phyloP scores from a whole-genome alignment of 2,888 invertebrate species.

The Zelleria hepariella region DNA sequence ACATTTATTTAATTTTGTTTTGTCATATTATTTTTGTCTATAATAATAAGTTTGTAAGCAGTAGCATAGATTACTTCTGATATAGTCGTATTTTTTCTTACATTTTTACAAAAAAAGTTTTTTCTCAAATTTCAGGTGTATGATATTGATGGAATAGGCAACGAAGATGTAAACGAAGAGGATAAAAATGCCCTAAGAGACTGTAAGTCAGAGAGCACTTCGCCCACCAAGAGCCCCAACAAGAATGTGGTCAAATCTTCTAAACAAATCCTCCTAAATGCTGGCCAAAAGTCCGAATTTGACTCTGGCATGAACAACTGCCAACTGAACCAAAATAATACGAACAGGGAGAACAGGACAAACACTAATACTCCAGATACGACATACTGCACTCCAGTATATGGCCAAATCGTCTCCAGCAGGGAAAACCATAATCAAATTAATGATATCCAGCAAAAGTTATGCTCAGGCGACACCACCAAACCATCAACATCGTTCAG shows the following conservation, averaged over 20 bases:
- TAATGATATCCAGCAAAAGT: constrained; percentile 61
- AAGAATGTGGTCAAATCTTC: constrained; percentile 56
- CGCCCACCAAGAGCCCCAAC: constrained; percentile 30
- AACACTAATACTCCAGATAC: constrained; percentile 42
- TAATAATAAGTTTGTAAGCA: background rate
- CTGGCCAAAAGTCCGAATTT: constrained; percentile 64
- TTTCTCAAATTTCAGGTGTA: constrained; percentile 44
- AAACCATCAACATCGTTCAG: constrained; percentile 60
- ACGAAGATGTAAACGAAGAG: constrained; percentile 50
- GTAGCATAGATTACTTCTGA: background rate
- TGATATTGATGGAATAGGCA: constrained; percentile 61
- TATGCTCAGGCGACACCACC: constrained; percentile 40
- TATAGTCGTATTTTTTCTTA: background rate
- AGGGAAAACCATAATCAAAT: constrained; percentile 66
- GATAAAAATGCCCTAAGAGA: constrained; percentile 31
- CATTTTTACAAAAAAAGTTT: background rate
- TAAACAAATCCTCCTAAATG: constrained; percentile 61
- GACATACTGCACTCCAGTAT: constrained; percentile 61
- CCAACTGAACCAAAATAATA: constrained; percentile 45
- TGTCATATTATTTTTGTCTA: no score
- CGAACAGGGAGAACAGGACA: constrained; percentile 36
- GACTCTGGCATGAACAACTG: constrained; percentile 67
- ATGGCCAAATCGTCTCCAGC: constrained; percentile 62
- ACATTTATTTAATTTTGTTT: no score
- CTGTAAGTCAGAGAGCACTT: constrained; percentile 29